phyloP scores from a whole-genome alignment of 2,113 vertebrate species.

The Mystacornis crossleyi region DNA sequence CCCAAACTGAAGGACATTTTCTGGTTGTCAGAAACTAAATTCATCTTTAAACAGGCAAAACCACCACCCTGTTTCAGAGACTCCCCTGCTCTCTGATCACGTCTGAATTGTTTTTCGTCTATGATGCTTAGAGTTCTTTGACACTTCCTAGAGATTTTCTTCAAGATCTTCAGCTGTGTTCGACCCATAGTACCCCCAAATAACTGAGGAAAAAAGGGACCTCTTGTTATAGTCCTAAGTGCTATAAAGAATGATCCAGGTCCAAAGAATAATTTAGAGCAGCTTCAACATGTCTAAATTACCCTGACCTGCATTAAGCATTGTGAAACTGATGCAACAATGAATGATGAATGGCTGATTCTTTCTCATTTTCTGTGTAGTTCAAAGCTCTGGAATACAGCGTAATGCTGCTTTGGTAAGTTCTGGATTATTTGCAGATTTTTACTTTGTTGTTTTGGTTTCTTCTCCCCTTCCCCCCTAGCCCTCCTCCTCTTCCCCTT shows the following conservation, averaged over 20 bases:
- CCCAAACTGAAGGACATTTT: constrained; percentile 45
- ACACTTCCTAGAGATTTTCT: background rate
- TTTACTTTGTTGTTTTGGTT: background rate
- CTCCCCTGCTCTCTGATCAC: background rate
- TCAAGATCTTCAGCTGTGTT: background rate
- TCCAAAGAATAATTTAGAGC: background rate
- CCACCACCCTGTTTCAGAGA: background rate
- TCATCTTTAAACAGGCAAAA: constrained; percentile 11
- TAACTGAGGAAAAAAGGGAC: background rate
- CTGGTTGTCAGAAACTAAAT: constrained; percentile 43
- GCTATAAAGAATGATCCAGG: background rate
- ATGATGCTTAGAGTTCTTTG: background rate
- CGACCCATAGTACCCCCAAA: background rate
- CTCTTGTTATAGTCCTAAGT: background rate
- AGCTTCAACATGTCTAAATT: background rate
- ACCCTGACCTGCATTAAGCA: background rate
- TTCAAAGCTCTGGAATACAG: background rate
- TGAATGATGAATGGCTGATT: background rate
- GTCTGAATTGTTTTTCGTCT: background rate
- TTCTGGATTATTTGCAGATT: background rate
- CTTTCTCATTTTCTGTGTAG: background rate
- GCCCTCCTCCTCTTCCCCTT: background rate
- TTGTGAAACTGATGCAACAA: background rate
- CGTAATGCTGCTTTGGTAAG: background rate
- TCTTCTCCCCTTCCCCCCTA: accelerated